A percentile compares a stretch with the other conserved stretches of the same genome.
phyloP scores from a whole-genome alignment of 2,113 vertebrate genomes.

The Aix galericulata region DNA sequence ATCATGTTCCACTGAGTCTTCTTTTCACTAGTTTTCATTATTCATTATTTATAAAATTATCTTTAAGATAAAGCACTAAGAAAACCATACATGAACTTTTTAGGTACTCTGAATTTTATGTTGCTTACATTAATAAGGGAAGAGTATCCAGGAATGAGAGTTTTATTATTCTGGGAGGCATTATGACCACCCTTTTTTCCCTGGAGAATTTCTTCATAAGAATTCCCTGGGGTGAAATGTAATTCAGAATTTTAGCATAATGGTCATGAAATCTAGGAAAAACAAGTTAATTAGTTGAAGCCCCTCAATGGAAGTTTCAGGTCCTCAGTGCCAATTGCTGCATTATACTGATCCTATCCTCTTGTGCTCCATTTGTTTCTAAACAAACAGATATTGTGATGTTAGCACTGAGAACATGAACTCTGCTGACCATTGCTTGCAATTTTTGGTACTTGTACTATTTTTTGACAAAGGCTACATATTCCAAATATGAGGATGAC shows the following conservation, averaged over 20 bases:
- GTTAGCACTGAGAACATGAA: rapidly evolving
- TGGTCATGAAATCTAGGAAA: neutral
- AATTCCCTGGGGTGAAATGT: neutral
- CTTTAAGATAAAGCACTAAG: neutral
- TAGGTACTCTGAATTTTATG: neutral
- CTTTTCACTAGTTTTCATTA: neutral
- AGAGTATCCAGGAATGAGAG: neutral
- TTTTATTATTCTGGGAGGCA: neutral
- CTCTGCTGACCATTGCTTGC: rapidly evolving
- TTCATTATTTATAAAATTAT: neutral
- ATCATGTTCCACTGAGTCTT: neutral
- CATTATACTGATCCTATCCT: neutral
- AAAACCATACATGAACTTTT: neutral
- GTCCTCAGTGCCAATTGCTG: neutral
- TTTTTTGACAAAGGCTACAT: neutral
- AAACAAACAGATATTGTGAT: neutral
- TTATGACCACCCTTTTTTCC: neutral
- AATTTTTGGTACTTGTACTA: neutral
- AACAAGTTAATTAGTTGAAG: neutral
- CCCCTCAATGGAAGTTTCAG: neutral
- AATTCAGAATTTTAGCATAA: neutral
- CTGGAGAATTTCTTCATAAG: neutral
- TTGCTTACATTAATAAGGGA: neutral
- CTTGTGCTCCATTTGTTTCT: rapidly evolving
- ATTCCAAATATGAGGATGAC: neutral